A percentile compares a stretch with the other conserved stretches of the same genome.
These are phyloP conservation scores for Pomacea canaliculata DNA, from an alignment of 2,888 invertebrate species.

Conservation along the genomic window DNA sequence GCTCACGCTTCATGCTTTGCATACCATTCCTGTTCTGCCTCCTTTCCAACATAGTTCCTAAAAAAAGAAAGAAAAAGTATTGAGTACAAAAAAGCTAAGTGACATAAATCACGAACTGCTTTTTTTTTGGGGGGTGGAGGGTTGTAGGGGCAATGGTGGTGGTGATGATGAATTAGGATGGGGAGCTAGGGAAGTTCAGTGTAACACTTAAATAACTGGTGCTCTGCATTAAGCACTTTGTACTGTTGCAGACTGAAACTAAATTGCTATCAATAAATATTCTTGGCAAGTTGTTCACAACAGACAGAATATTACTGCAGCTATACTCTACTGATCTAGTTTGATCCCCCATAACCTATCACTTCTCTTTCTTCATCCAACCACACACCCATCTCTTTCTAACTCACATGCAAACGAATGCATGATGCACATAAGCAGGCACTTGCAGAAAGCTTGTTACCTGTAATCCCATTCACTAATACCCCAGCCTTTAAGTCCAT, in stretches of 20 bases:
- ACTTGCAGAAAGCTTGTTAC: slow-evolving; percentile 32
- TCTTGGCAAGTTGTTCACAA: not conserved
- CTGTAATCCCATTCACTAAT: slow-evolving; percentile 67
- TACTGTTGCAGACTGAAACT: too few species aligned
- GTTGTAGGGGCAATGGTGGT: not conserved
- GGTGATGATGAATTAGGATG: not conserved
- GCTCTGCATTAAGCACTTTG: too few species aligned
- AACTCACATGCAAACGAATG: not conserved
- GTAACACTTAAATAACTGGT: too few species aligned
- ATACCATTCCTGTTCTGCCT: slow-evolving; percentile 28
- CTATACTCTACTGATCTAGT: too few species aligned
- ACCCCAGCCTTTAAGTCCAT: slow-evolving; percentile 62
- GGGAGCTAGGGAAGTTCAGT: too few species aligned
- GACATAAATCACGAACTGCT: not conserved
- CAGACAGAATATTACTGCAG: not conserved
- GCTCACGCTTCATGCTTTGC: slow-evolving; percentile 10
- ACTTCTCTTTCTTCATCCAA: too few species aligned
- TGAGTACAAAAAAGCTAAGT: not conserved
- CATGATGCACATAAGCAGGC: slow-evolving; percentile 3
- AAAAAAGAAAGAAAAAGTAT: not conserved
- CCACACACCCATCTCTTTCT: too few species aligned
- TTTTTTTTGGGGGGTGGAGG: not conserved
- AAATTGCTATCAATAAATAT: too few species aligned
- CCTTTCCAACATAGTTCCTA: slow-evolving; percentile 35
- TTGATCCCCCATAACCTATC: too few species aligned